phyloP scores from a whole-genome alignment of 1,140 invertebrate genomes.

The Ips nitidus region DNA sequence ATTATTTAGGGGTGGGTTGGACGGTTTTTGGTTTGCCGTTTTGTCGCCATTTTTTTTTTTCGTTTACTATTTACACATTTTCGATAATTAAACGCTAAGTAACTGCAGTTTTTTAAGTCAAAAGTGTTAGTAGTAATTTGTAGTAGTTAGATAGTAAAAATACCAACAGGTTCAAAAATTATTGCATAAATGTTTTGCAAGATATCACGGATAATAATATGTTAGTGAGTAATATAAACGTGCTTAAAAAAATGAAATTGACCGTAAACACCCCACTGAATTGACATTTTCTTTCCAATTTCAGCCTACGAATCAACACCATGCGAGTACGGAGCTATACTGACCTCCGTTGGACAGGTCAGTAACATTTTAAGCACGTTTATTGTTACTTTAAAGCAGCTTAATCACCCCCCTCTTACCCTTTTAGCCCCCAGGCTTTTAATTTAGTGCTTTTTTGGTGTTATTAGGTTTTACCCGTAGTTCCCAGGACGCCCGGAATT shows the following conservation, averaged over 20 bases:
- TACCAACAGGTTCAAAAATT: no score
- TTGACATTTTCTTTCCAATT: conserved; percentile 49
- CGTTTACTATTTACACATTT: no score
- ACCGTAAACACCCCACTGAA: background rate
- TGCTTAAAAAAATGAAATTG: conserved; percentile 6
- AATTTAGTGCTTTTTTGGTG: background rate
- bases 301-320: conserved; percentile 53
- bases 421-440: no score
- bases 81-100: no score
- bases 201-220: no score
- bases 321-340: conserved; percentile 53
- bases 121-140: no score
- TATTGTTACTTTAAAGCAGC: conserved; percentile 1
- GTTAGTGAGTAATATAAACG: background rate
- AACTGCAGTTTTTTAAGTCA: no score
- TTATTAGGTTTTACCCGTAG: background rate
- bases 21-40: background rate
- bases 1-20: background rate
- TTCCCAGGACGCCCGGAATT: background rate
- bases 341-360: conserved; percentile 54
- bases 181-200: no score
- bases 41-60: background rate
- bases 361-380: conserved; percentile 49
- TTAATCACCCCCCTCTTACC: background rate
- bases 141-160: no score